Percentiles rank a stretch among this genome's conserved stretches.
Conservation (phyloP, 23 tunicate genomes). For the Clavelina lepadiformis region DNA sequence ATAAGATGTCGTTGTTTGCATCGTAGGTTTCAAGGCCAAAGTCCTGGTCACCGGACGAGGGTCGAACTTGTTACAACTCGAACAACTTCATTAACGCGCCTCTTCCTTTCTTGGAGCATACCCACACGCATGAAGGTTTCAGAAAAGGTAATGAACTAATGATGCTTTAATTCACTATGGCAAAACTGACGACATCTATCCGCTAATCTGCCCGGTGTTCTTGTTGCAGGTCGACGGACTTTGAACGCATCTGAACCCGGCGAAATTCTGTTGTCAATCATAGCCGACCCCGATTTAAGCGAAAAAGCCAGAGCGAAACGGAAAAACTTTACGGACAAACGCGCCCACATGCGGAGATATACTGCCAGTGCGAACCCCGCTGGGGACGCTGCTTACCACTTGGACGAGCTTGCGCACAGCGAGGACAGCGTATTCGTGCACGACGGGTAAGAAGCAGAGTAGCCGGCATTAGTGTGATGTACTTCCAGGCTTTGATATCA, state of each 20-base stretch:
- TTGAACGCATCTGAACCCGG: slow-evolving; percentile 35
- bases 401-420: slow-evolving; percentile 44
- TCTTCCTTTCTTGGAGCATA: no score
- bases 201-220: no score
- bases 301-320: slow-evolving; percentile 8
- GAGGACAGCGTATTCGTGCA: slow-evolving; percentile 61
- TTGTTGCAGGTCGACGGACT: slow-evolving; percentile 5
- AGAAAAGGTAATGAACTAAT: no score
- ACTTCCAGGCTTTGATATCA: no score
- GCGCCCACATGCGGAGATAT: slow-evolving; percentile 34
- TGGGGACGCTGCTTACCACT: neutral
- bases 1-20: no score
- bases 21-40: slow-evolving; percentile 40
- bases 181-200: no score
- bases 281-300: slow-evolving; percentile 11
- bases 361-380: slow-evolving; percentile 3
- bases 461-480: no score
- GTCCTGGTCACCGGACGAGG: slow-evolving; percentile 65
- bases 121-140: no score
- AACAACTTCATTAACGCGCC: neutral
- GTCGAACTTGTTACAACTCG: slow-evolving; percentile 14
- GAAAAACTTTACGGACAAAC: slow-evolving; percentile 18
- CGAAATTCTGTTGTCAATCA: slow-evolving; percentile 27
- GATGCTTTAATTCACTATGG: no score
- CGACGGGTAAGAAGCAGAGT: slow-evolving; percentile 23